Evolutionary conservation across 2,797 vertebrate genomes (phyloP).

Genomic region (Spinibarbus caldwelli): DNA sequence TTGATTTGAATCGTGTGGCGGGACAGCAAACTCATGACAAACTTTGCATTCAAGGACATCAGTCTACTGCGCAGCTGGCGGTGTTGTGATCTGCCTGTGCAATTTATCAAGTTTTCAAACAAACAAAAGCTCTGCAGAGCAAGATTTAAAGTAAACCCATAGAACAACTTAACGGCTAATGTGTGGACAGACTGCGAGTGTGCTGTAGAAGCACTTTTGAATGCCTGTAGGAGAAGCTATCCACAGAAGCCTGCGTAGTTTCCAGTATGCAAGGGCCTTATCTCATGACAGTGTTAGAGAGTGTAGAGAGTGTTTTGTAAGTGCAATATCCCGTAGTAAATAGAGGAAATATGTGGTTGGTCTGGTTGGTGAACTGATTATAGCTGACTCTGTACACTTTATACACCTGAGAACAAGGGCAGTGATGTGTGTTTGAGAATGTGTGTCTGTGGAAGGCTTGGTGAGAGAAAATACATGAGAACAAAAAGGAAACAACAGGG

Average conservation of each 20-base stretch:
- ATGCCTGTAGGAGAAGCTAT: conserved; percentile 18
- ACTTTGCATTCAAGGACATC: conserved; percentile 30
- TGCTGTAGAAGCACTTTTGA: conserved; percentile 13
- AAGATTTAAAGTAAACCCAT: conserved; percentile 34
- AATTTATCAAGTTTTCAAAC: conserved; percentile 40
- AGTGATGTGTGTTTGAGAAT: conserved; percentile 11
- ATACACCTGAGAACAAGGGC: conserved; percentile 20
- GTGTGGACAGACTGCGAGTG: background rate
- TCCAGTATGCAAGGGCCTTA: conserved; percentile 14
- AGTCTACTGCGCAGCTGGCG: conserved; percentile 17
- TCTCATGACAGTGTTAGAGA: conserved; percentile 14
- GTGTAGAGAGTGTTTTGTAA: background rate
- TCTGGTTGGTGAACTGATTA: conserved; percentile 38
- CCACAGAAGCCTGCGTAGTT: background rate
- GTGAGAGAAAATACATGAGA: background rate
- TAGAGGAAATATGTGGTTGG: conserved; percentile 36
- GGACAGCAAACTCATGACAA: conserved; percentile 52
- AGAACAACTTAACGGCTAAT: conserved; percentile 26
- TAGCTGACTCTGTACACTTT: conserved; percentile 31
- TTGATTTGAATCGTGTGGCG: conserved; percentile 51
- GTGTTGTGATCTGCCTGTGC: conserved; percentile 14
- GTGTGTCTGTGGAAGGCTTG: conserved; percentile 17
- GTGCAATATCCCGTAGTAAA: conserved; percentile 17
- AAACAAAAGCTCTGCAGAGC: conserved; percentile 17
- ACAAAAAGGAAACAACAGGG: background rate